Conservation (phyloP, 2,113 vertebrate species). For the Caracal caracal region DNA sequence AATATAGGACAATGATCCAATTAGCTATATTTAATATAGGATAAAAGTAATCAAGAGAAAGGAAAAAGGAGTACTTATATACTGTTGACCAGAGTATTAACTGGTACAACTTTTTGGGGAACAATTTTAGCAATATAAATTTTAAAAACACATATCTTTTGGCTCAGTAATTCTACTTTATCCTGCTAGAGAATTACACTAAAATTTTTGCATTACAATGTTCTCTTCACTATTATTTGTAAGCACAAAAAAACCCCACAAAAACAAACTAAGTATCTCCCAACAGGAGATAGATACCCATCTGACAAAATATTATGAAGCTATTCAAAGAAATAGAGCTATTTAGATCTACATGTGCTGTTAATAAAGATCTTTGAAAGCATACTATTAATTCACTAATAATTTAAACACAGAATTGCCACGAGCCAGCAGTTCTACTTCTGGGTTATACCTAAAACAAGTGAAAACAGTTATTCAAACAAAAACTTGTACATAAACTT, state of each 20-base stretch:
- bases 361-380: slow-evolving; percentile 6
- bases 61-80: not conserved
- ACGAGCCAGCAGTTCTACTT: not conserved
- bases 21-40: not conserved
- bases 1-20: not conserved
- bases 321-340: not conserved
- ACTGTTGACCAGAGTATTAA: not conserved
- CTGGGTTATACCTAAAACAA: not conserved
- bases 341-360: not conserved
- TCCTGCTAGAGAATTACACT: not conserved
- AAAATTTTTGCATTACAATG: not conserved
- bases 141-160: not conserved
- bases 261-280: not conserved
- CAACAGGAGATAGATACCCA: not conserved
- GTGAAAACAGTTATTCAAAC: not conserved
- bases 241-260: not conserved
- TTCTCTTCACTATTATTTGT: not conserved
- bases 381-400: not conserved
- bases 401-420: slow-evolving; percentile 6
- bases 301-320: slow-evolving; percentile 10
- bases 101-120: not conserved
- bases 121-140: not conserved
- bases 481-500: not conserved
- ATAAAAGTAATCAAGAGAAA: not conserved
- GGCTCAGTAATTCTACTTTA: not conserved